These are phyloP conservation scores for Coturnix japonica DNA, from an alignment of 2,113 vertebrate genomes.

Conservation along the genomic window DNA sequence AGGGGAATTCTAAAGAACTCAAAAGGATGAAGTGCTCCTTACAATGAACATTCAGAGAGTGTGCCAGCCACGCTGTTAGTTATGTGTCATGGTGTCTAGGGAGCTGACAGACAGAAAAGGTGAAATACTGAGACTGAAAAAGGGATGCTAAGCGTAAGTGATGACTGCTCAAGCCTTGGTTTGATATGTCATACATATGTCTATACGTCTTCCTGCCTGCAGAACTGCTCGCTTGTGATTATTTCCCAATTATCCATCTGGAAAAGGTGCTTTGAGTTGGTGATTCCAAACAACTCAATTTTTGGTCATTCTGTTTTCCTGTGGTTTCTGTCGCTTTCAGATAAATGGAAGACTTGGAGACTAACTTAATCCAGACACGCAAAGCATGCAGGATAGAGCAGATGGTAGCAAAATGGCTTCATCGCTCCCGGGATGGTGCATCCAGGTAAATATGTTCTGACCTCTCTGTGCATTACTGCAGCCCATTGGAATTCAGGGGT, in stretches of 20 bases:
- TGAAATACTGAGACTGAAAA: not conserved
- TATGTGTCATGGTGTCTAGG: accelerated
- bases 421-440: conserved; percentile 87
- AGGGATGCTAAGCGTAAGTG: accelerated
- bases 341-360: conserved; percentile 97
- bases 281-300: too few species aligned
- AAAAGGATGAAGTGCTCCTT: not conserved
- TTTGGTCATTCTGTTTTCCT: too few species aligned
- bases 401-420: conserved; percentile 95
- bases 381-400: conserved; percentile 92
- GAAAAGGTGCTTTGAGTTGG: not conserved
- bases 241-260: not conserved
- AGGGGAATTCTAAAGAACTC: accelerated
- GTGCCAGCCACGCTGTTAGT: not conserved
- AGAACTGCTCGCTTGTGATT: not conserved
- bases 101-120: not conserved
- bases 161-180: not conserved
- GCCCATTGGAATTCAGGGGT: not conserved
- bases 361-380: conserved; percentile 86
- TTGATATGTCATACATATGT: not conserved
- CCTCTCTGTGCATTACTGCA: not conserved
- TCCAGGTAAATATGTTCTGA: conserved; percentile 79
- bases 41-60: too few species aligned
- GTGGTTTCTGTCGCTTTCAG: conserved; percentile 69
- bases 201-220: not conserved